Base-by-base conservation (phyloP, 92 coral and sea anemone genomes). In the Epizoanthus fatuus region DNA sequence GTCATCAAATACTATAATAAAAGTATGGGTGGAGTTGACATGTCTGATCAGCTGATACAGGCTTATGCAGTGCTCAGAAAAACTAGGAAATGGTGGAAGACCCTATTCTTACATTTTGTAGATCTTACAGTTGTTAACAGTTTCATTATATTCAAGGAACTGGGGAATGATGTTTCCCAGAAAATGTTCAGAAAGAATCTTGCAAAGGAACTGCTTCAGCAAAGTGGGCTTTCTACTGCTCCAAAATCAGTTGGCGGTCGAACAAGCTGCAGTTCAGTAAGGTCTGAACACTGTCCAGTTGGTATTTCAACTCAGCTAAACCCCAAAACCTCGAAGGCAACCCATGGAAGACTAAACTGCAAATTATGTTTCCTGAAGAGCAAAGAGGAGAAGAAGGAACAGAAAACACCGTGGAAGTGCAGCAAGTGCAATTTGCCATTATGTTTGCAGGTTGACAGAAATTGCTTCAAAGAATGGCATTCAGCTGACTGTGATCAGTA, bases 21-120 rank as follows among this genome's bases (percentile, higher is more conserved):
- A 40, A 19, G 64, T 3, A 80, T 87, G 86, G 86, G 86, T 49
- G 90, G 70, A 4, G 82, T 80, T 4, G 86, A 87, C 60, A 57
- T 72, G 16, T 86, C 86, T 10, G 90, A 87, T 15, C 72, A 84
- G 72, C 81, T 84, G 6, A 44, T 84, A 20, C 40, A 74, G 40
- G 32, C 47, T 22, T 60, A 73, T 42, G 58, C 45, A 39, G 69
- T 73, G 8, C n/a, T 84, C 6, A 47, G 72, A 20, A 84, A 84
- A 47, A 14, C 20, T 32, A 84, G 49, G 10, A 73, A 73, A n/a
- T 84, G 82, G 81, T 84, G 88, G 83, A 84, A 84, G 32, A 45
- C 65, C 25, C 17, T 73, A 47, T 74, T 84, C 44, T 57, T 62
- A 14, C 88, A 84, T 19, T 62, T 74, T 29, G 64, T 84, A 29